Evolutionary conservation across 2,113 vertebrate genomes (phyloP), one percentile per base, ranked within the genome.

Genomic region (Myiagra hebetior): DNA sequence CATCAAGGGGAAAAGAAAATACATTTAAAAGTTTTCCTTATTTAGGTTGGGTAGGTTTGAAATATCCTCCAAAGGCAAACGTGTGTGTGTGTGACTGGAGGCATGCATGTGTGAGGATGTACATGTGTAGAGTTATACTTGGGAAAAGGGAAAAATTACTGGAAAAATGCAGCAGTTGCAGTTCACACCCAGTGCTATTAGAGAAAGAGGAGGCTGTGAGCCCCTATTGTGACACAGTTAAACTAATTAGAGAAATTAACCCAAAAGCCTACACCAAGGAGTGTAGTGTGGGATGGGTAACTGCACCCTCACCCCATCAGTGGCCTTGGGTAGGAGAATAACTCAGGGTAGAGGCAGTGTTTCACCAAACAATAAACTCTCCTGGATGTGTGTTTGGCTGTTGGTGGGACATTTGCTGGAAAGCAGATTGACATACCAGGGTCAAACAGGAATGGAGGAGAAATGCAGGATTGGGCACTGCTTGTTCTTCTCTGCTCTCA

Each of bases 1-100:
- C 98, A 98, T 98, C 97, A 98, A 98, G 97, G 88, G 91, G 81
- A 68, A 89, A 85, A 93, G 85, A 86, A 95, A 97, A 95, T 72
- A 95, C 92, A 31, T 95, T 95, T 87, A 79, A 91, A 97, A 91
- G 89, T 76, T 89, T 76, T 85, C 92, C 86, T 94, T 96, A 94
- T 97, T 98, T 98, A 97, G 87, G 91, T 95, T 97, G 91, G 95
- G 88, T 92, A 95, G 82, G 92, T 95, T 94, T 97, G 95, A 96
- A 98, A 96, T 95, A 37, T 56, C 33, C 46, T 94, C 90, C 64
- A 3, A 92, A 95, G 88, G 57, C 93, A 67, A 94, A 93, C 6
- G 84, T 89, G 87, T 86, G 49, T 49, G 55, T 78, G 93, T 94
- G 72, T 95, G 90, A 85, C 93, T 39, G 84, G 75, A 89, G 60